Evolutionary conservation across 2,113 vertebrate genomes (phyloP).

Genomic region (Greenwoodochromis staneri): DNA sequence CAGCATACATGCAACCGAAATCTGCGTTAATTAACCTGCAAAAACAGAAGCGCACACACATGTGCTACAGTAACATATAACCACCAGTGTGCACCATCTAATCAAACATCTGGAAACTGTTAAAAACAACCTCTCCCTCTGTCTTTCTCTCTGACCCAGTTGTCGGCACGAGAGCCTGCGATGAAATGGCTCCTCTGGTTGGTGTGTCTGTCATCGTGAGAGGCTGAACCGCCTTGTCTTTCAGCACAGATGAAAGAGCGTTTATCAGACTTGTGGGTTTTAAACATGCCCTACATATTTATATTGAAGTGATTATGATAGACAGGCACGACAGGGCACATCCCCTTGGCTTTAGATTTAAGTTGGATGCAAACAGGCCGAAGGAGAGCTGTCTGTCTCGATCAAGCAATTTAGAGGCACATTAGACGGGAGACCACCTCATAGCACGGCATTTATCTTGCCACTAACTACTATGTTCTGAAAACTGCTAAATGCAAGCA

Average conservation of each 20-base stretch:
- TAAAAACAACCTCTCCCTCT: background rate
- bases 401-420: slow-evolving; percentile 2
- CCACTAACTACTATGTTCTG: slow-evolving; percentile 9
- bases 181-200: slow-evolving; percentile 35
- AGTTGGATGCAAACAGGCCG: background rate
- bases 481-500: slow-evolving; percentile 7
- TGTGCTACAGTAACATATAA: slow-evolving; percentile 35
- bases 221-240: slow-evolving; percentile 35
- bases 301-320: slow-evolving; percentile 62
- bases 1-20: background rate
- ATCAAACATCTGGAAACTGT: slow-evolving; percentile 71
- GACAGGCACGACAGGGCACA: slow-evolving; percentile 41
- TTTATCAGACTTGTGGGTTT: slow-evolving; percentile 52
- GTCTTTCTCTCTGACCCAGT: background rate
- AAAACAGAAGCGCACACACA: background rate
- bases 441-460: background rate
- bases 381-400: background rate
- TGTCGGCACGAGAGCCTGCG: slow-evolving; percentile 12
- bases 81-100: slow-evolving; percentile 56
- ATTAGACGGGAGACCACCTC: slow-evolving; percentile 39
- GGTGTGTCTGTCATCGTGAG: slow-evolving; percentile 60
- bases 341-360: slow-evolving; percentile 2
- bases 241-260: slow-evolving; percentile 43
- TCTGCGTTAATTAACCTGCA: background rate
- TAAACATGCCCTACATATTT: slow-evolving; percentile 66